A percentile compares a stretch with the other conserved stretches of the same genome.
Evolutionary conservation across 1,140 invertebrate species (phyloP).

Genomic region (Rhynchophorus ferrugineus): DNA sequence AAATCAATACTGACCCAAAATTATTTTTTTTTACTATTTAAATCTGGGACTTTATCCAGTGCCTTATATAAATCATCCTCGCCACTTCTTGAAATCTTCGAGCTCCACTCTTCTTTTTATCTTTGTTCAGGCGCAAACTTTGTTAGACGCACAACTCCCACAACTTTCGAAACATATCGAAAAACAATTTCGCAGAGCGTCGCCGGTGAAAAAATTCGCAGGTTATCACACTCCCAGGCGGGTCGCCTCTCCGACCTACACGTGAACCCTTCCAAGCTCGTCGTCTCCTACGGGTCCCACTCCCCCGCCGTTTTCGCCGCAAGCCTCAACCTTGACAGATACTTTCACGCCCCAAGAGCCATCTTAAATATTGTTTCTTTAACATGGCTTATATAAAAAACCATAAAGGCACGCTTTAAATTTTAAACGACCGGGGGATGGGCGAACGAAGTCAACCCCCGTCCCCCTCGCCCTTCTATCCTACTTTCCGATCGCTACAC

Average conservation of each 20-base stretch:
- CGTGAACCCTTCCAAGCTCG: no score
- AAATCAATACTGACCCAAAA: no score
- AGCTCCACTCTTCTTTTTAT: no score
- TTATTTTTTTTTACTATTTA: no score
- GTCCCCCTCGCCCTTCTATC: not conserved
- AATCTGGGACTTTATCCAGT: no score
- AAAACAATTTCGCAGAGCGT: constrained; percentile 25
- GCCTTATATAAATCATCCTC: no score
- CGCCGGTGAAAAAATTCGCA: constrained; percentile 25
- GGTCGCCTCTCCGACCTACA: no score
- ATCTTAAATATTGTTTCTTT: constrained; percentile 26
- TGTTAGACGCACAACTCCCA: not conserved
- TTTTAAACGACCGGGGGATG: not conserved
- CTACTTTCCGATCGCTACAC: no score
- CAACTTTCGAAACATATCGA: constrained; percentile 4
- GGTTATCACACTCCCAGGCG: constrained; percentile 20
- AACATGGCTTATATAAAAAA: constrained; percentile 7
- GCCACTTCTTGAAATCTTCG: no score
- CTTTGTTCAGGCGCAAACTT: not conserved
- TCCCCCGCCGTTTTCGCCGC: not conserved
- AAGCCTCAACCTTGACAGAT: constrained; percentile 11
- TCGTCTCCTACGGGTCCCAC: constrained; percentile 1
- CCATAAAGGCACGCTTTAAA: not conserved
- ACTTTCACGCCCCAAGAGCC: constrained; percentile 21
- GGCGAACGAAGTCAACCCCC: not conserved